Base-by-base conservation (phyloP, 1,140 invertebrate genomes). In the Drosophila gunungcola region DNA sequence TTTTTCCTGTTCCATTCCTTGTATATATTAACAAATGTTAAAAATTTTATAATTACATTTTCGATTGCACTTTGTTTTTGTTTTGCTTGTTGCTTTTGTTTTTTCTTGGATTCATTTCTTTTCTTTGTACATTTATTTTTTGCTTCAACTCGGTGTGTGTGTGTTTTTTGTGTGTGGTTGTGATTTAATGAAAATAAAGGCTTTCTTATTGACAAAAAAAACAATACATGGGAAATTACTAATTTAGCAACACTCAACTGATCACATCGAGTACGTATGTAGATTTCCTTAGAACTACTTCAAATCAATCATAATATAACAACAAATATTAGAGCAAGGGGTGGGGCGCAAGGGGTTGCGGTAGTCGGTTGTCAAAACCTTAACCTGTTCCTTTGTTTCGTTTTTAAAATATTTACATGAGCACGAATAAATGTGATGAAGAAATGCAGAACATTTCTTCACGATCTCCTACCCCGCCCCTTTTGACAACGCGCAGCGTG, bases 191-290 rank as follows among this genome's bases (percentile, higher is more conserved):
- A 41, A 77, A 78, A 68, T 65, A 70, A 63, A 64, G 29, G 38
- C 43, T 64, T 73, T 76, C 52, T 42, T 41, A 29, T 48, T 49
- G 34, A 58, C 51, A 67, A 64, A 67, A 53, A 56, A 55, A 52
- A 62, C 39, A 49, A 36, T 77, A 54, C 48, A 67, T 52, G 63
- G 55, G 51, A 76, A 74, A 67, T 70, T 74, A 80, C 74, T 52
- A 78, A 74, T 70, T 76, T 88, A 88, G 83, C 80, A 88, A 88
- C 84, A 88, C 81, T 88, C 68, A 88, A 88, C 74, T 86, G 84
- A 88, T 88, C 79, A 88, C 84, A 86, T 86, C 69, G 54, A 63
- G 70, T 75, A 84, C 70, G 34, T 73, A 80, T 56, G 67, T 80
- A 74, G 46, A 79, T 62, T 67, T 65, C 58, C 80, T 83, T 88